Percentiles rank a stretch among this genome's conserved stretches.
Evolutionary conservation across 53 echinoderm and acorn worm species (phyloP).

Genomic region (Crossaster papposus): DNA sequence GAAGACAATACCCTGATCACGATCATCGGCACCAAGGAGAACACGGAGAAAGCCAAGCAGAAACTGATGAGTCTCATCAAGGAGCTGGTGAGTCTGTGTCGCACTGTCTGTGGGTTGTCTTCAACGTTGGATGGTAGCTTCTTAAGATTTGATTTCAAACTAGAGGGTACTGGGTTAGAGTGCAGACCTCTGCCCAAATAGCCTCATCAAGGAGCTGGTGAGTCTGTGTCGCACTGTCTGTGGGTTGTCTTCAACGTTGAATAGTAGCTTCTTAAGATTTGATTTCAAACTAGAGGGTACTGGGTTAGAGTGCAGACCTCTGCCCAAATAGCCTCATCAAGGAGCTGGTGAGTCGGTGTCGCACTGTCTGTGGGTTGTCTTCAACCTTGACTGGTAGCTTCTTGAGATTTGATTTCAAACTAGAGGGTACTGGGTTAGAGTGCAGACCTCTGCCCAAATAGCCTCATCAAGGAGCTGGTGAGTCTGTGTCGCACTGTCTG

Average conservation of each 20-base stretch:
- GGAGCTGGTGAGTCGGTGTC: conserved; percentile 73
- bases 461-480: conserved; percentile 91
- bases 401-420: no score
- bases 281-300: no score
- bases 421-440: no score
- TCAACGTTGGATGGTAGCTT: no score
- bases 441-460: no score
- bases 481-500: background rate
- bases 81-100: conserved; percentile 73
- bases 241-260: no score
- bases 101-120: background rate
- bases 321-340: conserved; percentile 85
- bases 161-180: no score
- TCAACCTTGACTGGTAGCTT: no score
- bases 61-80: conserved; percentile 79
- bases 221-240: background rate
- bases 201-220: conserved; percentile 91
- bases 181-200: no score
- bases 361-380: background rate
- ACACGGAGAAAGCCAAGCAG: conserved; percentile 80
- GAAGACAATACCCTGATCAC: conserved; percentile 92
- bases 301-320: no score
- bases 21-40: conserved; percentile 91
- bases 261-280: no score
- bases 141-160: no score